Percentiles rank a stretch among this genome's conserved stretches.
phyloP scores from a whole-genome alignment of 2,888 invertebrate species.

The Andrena camellia region DNA sequence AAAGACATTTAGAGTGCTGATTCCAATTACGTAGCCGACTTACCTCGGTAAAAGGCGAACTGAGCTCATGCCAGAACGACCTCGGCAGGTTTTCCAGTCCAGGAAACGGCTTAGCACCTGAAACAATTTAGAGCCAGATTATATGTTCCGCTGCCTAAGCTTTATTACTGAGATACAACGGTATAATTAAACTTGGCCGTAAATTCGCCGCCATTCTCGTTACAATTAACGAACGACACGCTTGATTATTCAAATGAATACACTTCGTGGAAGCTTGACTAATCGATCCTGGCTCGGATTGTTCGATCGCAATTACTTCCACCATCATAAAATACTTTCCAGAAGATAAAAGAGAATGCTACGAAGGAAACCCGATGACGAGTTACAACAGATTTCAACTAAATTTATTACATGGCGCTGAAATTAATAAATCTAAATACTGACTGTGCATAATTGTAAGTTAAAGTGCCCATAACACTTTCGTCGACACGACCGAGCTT shows the following conservation, averaged over 20 bases:
- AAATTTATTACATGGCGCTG: too few relatives aligned
- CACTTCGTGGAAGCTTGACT: background rate
- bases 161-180: conserved; percentile 30
- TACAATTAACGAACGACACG: conserved; percentile 22
- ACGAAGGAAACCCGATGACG: background rate
- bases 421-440: too few relatives aligned
- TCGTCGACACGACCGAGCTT: too few relatives aligned
- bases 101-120: conserved; percentile 82
- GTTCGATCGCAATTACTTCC: background rate
- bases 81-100: conserved; percentile 83
- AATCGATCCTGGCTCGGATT: background rate
- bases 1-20: conserved; percentile 47
- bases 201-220: conserved; percentile 23
- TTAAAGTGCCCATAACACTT: too few relatives aligned
- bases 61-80: conserved; percentile 83
- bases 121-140: conserved; percentile 67
- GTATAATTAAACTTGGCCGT: conserved; percentile 33
- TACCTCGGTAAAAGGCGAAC: conserved; percentile 84
- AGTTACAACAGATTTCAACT: too few relatives aligned
- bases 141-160: conserved; percentile 23
- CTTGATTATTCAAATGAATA: conserved; percentile 5
- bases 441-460: too few relatives aligned
- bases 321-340: background rate
- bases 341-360: background rate
- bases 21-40: conserved; percentile 62